Percentiles rank a stretch among this genome's conserved stretches.
Evolutionary conservation across 2,113 vertebrate genomes (phyloP).

Genomic region (Symphodus melops): DNA sequence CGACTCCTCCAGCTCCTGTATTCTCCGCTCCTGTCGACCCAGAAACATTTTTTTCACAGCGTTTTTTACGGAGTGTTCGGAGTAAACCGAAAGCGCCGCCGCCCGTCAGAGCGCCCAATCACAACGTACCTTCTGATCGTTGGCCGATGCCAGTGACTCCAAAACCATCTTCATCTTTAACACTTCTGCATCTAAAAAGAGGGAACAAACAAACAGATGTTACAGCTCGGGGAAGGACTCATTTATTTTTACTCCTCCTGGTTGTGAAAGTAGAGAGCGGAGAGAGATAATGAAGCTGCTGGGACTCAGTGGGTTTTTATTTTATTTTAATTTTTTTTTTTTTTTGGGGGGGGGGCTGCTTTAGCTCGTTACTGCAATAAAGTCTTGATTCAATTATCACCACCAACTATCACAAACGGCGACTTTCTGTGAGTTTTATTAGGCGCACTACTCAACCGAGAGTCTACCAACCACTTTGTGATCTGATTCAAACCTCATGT

Average conservation of each 20-base stretch:
- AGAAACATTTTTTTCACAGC: no score
- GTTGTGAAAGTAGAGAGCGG: constrained; percentile 13
- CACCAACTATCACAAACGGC: background rate
- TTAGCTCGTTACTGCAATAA: constrained; percentile 12
- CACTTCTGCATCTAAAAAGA: constrained; percentile 86
- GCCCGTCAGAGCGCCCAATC: no score
- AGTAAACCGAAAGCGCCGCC: background rate
- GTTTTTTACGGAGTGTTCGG: no score
- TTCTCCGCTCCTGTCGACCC: constrained; percentile 93
- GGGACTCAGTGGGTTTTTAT: background rate
- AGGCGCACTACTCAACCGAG: background rate
- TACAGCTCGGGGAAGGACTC: constrained; percentile 2
- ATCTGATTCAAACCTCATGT: constrained; percentile 16
- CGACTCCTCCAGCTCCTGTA: constrained; percentile 92
- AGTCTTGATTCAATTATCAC: constrained; percentile 13
- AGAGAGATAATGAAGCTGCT: constrained; percentile 24
- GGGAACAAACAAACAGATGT: background rate
- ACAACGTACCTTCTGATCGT: constrained; percentile 78
- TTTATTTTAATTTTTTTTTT: no score
- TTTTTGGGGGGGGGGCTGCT: background rate
- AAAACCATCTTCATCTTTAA: constrained; percentile 75
- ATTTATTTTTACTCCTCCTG: background rate
- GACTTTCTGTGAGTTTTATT: constrained; percentile 13
- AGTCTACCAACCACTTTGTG: background rate
- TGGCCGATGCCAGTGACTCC: constrained; percentile 70